Conservation (phyloP, 2,888 invertebrate species). For the Isotomurus palustris region DNA sequence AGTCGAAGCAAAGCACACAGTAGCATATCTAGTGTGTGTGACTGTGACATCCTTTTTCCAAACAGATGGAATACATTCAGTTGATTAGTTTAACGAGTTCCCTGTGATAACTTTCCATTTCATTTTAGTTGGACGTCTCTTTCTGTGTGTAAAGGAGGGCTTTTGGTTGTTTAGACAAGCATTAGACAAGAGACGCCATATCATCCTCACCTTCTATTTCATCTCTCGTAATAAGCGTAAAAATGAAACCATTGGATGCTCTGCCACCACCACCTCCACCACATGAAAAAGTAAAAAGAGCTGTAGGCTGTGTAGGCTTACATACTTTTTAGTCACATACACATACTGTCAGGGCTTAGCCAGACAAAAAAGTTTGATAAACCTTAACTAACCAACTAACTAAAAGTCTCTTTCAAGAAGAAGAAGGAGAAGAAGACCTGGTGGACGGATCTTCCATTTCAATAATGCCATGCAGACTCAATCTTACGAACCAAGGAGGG, state of each 20-base stretch:
- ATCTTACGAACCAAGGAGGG: not conserved
- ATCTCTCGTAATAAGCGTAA: too few relatives aligned
- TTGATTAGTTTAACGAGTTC: slow-evolving; percentile 23
- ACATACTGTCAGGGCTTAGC: not conserved
- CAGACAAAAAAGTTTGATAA: slow-evolving; percentile 6
- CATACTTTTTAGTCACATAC: not conserved
- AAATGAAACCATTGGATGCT: not conserved
- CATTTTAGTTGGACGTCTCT: not conserved
- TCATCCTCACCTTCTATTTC: slow-evolving; percentile 15
- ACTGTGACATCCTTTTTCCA: slow-evolving; percentile 30
- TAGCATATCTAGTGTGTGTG: too few relatives aligned
- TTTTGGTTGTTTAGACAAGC: not conserved
- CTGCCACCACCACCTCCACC: not conserved
- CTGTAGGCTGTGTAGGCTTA: too few relatives aligned
- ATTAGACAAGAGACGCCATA: slow-evolving; percentile 8
- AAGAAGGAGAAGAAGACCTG: too few relatives aligned
- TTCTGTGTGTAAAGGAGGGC: not conserved
- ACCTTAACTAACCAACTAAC: too few relatives aligned
- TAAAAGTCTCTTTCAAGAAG: too few relatives aligned
- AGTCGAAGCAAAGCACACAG: too few relatives aligned
- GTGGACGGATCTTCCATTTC: too few relatives aligned
- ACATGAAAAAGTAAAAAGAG: too few relatives aligned
- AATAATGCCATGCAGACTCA: too few relatives aligned
- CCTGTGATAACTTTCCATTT: slow-evolving; percentile 7
- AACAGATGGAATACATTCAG: slow-evolving; percentile 35